Base-by-base conservation (phyloP, 2,113 vertebrate genomes). In the Oncorhynchus keta region DNA sequence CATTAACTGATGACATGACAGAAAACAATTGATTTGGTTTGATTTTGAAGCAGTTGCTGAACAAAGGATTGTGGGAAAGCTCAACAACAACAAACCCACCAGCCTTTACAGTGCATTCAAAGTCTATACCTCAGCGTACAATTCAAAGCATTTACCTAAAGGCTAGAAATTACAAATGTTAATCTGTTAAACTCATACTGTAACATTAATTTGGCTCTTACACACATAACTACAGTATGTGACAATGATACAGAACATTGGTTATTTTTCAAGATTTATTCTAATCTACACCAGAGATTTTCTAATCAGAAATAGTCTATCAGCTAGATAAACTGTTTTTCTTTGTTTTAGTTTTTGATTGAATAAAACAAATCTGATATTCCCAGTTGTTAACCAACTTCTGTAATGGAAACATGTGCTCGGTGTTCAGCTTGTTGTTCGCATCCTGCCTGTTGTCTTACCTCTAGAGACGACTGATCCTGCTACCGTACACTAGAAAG, bases 11-110 rank as follows among this genome's bases (percentile, higher is more conserved):
- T 75, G 85, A 74, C 84, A 87, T 73, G 80, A 75, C 75, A 75
- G 16, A 75, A 72, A 65, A 68, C 85, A 78, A 86, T 87, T 83
- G 80, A 86, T 88, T 83, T 81, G 77, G 87, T 79, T 77, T 87
- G 81, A 85, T 84, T 89, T 81, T 74, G 12, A 82, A 66, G 67
- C 26, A 20, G 51, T 62, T 62, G 14, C 39, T 61, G 55, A n/a
- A 35, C 32, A 35, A 16, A 73, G 66, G 55, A 68, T 85, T 74
- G 73, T 70, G 62, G 68, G 73, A 5, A 68, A 64, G 64, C 22
- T 49, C 5, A 1, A 39, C 16, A 57, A 64, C 45, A 2, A 28
- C 51, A 1, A 28, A 26, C 0, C 0, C 7, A 62, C 20, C n/a
- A 16, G n/a, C 8, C 59, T 62, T 62, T 62, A 57, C 13, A 22